Conservation (phyloP, 23 tunicate genomes). For the Styela clava region DNA sequence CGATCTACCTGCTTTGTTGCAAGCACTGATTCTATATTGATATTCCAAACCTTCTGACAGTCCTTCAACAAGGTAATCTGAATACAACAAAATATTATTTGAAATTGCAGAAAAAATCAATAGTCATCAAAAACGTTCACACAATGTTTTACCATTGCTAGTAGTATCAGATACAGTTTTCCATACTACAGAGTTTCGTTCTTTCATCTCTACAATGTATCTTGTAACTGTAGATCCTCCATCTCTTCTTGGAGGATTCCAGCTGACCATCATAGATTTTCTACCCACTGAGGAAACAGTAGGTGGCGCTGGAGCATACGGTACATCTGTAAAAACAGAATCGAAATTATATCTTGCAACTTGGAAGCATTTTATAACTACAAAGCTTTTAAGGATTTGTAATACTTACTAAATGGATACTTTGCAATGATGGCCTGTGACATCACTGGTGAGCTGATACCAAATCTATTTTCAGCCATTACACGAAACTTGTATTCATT, state of each 20-base stretch:
- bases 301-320: slow-evolving; percentile 20
- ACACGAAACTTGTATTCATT: slow-evolving; percentile 87
- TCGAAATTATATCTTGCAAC: too few species aligned
- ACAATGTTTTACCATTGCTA: slow-evolving; percentile 16
- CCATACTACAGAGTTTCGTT: slow-evolving; percentile 16
- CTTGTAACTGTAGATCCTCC: slow-evolving; percentile 84
- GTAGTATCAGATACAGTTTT: slow-evolving; percentile 13
- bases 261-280: slow-evolving; percentile 17
- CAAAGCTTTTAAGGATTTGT: too few species aligned
- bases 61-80: slow-evolving; percentile 25
- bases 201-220: slow-evolving; percentile 71
- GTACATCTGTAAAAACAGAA: slow-evolving; percentile 9
- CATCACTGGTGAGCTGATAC: slow-evolving; percentile 70
- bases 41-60: slow-evolving; percentile 86
- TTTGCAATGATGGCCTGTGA: slow-evolving; percentile 72
- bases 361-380: too few species aligned
- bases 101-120: not conserved
- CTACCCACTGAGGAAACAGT: not conserved
- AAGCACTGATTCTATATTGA: slow-evolving; percentile 81
- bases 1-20: slow-evolving; percentile 80
- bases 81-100: not conserved
- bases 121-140: not conserved
- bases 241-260: slow-evolving; percentile 87
- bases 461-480: slow-evolving; percentile 87
- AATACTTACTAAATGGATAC: slow-evolving; percentile 63